A percentile compares a stretch with the other conserved stretches of the same genome.
Evolutionary conservation across 1,140 invertebrate species (phyloP).

Genomic region (Tetramorium simillimum): DNA sequence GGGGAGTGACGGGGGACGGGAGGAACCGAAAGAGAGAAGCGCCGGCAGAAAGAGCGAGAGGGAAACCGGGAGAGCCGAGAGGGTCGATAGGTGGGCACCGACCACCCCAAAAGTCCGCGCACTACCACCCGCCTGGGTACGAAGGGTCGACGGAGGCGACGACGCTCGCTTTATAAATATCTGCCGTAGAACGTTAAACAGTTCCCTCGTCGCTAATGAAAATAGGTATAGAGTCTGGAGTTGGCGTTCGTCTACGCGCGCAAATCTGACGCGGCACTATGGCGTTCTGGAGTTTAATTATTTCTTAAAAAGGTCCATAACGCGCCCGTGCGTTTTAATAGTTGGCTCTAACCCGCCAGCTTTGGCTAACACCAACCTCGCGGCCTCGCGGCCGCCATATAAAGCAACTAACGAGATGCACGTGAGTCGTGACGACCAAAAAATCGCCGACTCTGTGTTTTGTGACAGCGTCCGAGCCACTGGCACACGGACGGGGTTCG

Average conservation of each 20-base stretch:
- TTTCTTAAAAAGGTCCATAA: conserved; percentile 45
- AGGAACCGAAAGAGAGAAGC: conserved; percentile 37
- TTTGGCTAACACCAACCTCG: conserved; percentile 1
- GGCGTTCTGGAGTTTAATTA: conserved; percentile 27
- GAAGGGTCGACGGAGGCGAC: conserved; percentile 68
- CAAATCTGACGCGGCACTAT: conserved; percentile 1
- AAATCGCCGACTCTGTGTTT: conserved; percentile 51
- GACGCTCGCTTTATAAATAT: conserved; percentile 80
- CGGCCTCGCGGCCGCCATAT: not conserved
- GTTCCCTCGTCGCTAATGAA: conserved; percentile 76
- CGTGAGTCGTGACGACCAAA: conserved; percentile 38
- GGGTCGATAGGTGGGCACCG: conserved; percentile 81
- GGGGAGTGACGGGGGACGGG: conserved; percentile 32
- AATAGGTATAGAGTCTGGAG: conserved; percentile 68
- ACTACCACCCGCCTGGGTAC: conserved; percentile 62
- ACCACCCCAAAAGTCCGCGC: conserved; percentile 75
- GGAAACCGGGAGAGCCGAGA: conserved; percentile 72
- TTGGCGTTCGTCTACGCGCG: conserved; percentile 21
- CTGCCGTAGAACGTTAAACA: conserved; percentile 80
- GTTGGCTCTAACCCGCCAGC: conserved; percentile 4
- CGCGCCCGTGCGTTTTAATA: not conserved
- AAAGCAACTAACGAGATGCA: conserved; percentile 53
- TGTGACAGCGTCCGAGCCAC: conserved; percentile 22
- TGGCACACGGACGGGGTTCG: conserved; percentile 7
- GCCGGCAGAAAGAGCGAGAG: conserved; percentile 63